phyloP scores from a whole-genome alignment of 2,113 vertebrate genomes.

The Elachura formosa region DNA sequence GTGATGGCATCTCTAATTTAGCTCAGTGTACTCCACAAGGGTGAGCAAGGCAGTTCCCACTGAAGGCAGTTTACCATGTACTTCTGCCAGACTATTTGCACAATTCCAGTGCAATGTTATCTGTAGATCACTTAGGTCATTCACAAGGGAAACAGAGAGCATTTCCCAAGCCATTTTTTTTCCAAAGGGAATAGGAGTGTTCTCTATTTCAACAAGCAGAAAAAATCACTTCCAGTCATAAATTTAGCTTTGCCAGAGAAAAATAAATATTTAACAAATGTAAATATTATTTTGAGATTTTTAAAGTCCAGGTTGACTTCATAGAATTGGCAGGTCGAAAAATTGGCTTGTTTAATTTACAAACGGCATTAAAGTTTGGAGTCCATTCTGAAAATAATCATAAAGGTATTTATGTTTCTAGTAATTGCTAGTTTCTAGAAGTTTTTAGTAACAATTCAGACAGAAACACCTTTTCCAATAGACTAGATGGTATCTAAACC shows the following conservation, averaged over 20 bases:
- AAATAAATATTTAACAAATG: neutral
- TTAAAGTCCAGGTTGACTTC: neutral
- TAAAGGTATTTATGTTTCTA: neutral
- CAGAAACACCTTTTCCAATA: neutral
- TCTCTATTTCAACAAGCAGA: neutral
- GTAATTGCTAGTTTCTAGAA: neutral
- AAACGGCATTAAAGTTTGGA: neutral
- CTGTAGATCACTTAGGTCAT: neutral
- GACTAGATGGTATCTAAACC: neutral
- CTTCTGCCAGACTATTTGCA: neutral
- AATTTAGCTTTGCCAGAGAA: neutral
- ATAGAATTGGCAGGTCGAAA: neutral
- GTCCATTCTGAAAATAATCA: neutral
- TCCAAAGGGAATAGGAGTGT: neutral
- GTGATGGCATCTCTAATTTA: neutral
- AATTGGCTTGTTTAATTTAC: neutral
- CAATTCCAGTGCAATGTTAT: neutral
- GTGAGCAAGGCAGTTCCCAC: neutral
- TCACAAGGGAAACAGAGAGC: neutral
- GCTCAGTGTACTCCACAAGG: neutral
- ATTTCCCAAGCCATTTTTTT: neutral
- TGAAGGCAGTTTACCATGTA: neutral
- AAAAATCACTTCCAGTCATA: neutral
- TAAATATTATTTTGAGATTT: neutral
- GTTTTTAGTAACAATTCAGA: neutral